These are phyloP conservation scores for Pseudorectes ferrugineus DNA, from an alignment of 2,113 vertebrate species.

Conservation along the genomic window DNA sequence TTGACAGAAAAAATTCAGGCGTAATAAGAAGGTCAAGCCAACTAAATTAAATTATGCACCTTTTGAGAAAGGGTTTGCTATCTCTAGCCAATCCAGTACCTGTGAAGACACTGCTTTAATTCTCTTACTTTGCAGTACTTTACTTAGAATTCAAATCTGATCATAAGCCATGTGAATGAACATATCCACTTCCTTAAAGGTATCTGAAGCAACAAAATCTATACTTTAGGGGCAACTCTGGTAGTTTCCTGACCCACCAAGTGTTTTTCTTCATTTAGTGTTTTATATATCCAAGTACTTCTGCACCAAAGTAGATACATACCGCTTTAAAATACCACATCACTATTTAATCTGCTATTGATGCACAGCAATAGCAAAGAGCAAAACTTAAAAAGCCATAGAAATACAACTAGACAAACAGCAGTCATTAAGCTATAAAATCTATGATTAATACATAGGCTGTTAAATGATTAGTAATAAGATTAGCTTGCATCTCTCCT, in stretches of 20 bases:
- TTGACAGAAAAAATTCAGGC: not conserved
- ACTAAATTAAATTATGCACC: not conserved
- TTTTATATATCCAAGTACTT: not conserved
- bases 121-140: not conserved
- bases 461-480: conserved; percentile 81
- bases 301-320: not conserved
- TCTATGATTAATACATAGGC: conserved; percentile 79
- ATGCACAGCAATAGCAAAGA: not conserved
- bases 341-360: not conserved
- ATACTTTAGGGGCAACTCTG: not conserved
- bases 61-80: not conserved
- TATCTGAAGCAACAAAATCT: not conserved
- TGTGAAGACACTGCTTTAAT: not conserved
- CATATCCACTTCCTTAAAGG: not conserved
- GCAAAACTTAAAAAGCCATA: not conserved
- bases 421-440: conserved; percentile 49
- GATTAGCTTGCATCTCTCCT: conserved; percentile 77
- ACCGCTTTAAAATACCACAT: not conserved
- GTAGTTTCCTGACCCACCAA: not conserved
- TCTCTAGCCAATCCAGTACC: not conserved
- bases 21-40: not conserved
- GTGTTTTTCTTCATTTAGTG: not conserved
- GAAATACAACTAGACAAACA: conserved; percentile 40
- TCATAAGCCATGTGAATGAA: not conserved
- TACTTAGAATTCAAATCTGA: not conserved